Conservation (phyloP, 2,113 vertebrate species). For the Pluvialis apricaria region DNA sequence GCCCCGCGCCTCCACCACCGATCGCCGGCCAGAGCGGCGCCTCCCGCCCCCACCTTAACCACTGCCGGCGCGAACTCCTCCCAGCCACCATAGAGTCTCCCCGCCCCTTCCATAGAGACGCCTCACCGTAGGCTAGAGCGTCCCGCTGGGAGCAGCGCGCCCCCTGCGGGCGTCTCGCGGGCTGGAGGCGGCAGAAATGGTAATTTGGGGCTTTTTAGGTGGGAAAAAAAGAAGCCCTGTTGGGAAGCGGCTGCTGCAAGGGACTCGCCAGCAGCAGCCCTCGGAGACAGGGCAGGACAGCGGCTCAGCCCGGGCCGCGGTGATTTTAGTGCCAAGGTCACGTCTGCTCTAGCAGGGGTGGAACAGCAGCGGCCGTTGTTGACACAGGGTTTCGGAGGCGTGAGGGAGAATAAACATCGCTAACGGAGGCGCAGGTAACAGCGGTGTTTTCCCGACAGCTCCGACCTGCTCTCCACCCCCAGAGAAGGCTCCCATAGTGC, state of each 20-base stretch:
- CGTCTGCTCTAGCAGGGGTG: background rate
- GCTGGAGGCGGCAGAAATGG: fast-evolving
- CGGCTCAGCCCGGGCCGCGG: background rate
- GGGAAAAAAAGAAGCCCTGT: background rate
- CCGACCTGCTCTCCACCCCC: background rate
- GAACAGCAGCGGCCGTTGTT: fast-evolving
- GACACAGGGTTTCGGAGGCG: fast-evolving
- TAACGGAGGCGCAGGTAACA: fast-evolving
- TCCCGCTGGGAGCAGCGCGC: background rate
- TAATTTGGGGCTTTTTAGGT: background rate
- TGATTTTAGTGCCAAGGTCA: background rate
- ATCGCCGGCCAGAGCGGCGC: background rate
- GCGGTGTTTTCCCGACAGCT: background rate
- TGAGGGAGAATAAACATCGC: fast-evolving
- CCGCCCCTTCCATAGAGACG: background rate
- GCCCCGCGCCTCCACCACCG: background rate
- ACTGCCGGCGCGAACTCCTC: background rate
- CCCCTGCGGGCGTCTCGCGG: background rate
- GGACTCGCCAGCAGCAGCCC: fast-evolving
- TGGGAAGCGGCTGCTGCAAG: background rate
- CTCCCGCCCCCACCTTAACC: background rate
- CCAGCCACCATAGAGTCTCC: background rate
- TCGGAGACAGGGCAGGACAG: background rate
- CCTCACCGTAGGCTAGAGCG: fast-evolving
- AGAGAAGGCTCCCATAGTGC: fast-evolving